A percentile compares a stretch with the other conserved stretches of the same genome.
Conservation (phyloP, 2,888 invertebrate species). For the Epistrophella euchroma region DNA sequence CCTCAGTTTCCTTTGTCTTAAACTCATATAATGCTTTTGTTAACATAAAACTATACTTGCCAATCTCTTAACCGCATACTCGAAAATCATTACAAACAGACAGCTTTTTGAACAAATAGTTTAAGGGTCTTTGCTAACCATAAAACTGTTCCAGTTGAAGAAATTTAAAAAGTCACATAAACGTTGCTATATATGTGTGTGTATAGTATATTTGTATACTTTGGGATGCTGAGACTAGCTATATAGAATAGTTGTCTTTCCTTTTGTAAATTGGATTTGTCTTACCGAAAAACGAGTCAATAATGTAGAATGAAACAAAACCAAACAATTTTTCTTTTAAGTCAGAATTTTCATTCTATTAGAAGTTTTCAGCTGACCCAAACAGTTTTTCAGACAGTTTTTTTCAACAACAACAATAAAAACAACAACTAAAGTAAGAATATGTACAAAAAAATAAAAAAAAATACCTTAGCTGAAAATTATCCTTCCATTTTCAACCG, state of each 20-base stretch:
- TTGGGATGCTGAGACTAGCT: not conserved
- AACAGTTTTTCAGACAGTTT: not conserved
- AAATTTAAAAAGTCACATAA: conserved; percentile 38
- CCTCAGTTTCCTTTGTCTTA: not conserved
- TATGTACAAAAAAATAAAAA: not conserved
- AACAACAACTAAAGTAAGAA: not conserved
- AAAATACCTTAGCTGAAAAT: conserved; percentile 39
- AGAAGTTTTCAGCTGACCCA: conserved; percentile 47
- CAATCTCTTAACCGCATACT: conserved; percentile 2
- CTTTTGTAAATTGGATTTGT: conserved; percentile 52
- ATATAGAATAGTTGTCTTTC: not conserved
- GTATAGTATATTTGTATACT: not conserved
- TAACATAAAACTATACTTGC: conserved; percentile 10
- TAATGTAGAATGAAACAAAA: conserved; percentile 24
- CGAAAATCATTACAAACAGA: not conserved
- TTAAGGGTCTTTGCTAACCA: conserved; percentile 22
- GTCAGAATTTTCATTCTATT: not conserved
- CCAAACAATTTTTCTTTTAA: conserved; percentile 11
- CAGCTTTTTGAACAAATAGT: conserved; percentile 32
- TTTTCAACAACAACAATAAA: not conserved
- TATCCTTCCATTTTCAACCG: conserved; percentile 24
- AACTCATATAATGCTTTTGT: not conserved
- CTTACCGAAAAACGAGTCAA: conserved; percentile 28
- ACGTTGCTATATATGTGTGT: not conserved
- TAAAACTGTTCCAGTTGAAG: conserved; percentile 55